phyloP scores from a whole-genome alignment of 2,113 vertebrate genomes.

The Pitta sordida region DNA sequence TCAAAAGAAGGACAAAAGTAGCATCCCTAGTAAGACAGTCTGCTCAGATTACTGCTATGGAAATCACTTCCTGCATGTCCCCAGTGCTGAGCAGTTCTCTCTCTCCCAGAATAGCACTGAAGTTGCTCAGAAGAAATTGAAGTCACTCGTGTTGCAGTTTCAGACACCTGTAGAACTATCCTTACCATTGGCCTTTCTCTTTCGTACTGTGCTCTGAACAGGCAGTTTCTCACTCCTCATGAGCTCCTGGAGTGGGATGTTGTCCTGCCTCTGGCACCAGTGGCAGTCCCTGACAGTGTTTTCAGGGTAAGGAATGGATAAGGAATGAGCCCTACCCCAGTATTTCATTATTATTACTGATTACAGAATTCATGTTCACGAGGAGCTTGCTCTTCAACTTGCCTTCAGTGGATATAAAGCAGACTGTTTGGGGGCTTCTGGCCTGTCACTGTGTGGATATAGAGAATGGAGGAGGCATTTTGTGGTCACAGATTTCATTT shows the following conservation, averaged over 20 bases:
- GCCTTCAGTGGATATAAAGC: neutral
- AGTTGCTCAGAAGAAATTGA: neutral
- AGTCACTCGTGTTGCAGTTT: neutral
- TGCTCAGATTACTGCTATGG: neutral
- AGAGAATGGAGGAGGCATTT: neutral
- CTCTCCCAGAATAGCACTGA: neutral
- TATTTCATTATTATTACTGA: neutral
- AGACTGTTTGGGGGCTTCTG: neutral
- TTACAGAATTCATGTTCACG: neutral
- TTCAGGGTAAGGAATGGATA: neutral
- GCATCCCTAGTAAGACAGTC: neutral
- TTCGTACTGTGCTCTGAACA: neutral
- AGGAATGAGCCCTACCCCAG: neutral
- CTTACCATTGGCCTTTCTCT: neutral
- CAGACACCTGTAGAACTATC: neutral
- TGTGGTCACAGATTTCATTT: neutral
- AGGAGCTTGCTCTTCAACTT: neutral
- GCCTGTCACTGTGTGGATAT: neutral
- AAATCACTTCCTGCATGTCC: slow-evolving; percentile 2
- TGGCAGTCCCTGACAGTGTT: neutral
- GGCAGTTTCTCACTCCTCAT: neutral
- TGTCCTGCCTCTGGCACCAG: neutral
- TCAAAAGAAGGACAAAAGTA: neutral
- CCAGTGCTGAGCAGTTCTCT: rapidly evolving
- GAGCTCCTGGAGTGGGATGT: neutral